These are phyloP conservation scores for Hypolimnas misippus DNA, from an alignment of 2,888 invertebrate genomes.

Conservation along the genomic window DNA sequence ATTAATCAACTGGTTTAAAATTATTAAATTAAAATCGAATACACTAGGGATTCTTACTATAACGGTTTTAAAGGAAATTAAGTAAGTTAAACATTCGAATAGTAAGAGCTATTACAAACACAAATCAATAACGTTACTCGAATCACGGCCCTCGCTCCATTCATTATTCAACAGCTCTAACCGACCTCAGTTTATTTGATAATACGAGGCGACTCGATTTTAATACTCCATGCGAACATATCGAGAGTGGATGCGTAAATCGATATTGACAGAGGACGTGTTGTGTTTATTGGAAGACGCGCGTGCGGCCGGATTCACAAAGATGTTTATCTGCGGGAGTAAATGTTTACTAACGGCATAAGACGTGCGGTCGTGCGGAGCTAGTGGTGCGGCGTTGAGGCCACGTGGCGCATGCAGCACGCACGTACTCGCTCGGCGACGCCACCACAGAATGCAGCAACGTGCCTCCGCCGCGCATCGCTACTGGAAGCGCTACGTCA, in stretches of 20 bases:
- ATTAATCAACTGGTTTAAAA: not conserved
- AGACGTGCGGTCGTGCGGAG: slow-evolving; percentile 45
- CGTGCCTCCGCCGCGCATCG: slow-evolving; percentile 33
- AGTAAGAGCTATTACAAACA: slow-evolving; percentile 26
- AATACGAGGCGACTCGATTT: slow-evolving; percentile 45
- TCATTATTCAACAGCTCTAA: slow-evolving; percentile 73
- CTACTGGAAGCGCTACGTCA: slow-evolving; percentile 44
- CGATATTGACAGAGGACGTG: slow-evolving; percentile 48
- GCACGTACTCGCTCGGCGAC: slow-evolving; percentile 36
- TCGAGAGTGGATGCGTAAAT: slow-evolving; percentile 33
- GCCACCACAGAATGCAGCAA: slow-evolving; percentile 39
- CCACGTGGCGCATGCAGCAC: slow-evolving; percentile 44
- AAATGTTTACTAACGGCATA: slow-evolving; percentile 62
- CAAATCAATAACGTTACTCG: slow-evolving; percentile 52
- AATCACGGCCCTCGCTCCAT: slow-evolving; percentile 62
- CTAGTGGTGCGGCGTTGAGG: slow-evolving; percentile 26
- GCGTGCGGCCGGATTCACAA: slow-evolving; percentile 49
- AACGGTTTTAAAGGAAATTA: slow-evolving; percentile 7
- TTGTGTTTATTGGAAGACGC: slow-evolving; percentile 52
- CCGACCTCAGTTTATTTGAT: slow-evolving; percentile 48
- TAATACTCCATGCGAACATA: slow-evolving; percentile 35
- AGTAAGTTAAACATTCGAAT: slow-evolving; percentile 16
- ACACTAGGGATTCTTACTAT: not conserved
- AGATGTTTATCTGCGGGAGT: slow-evolving; percentile 60
- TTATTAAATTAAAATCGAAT: not conserved